Base-by-base conservation (phyloP, 2,888 invertebrate species). In the Synanthedon vespiformis region DNA sequence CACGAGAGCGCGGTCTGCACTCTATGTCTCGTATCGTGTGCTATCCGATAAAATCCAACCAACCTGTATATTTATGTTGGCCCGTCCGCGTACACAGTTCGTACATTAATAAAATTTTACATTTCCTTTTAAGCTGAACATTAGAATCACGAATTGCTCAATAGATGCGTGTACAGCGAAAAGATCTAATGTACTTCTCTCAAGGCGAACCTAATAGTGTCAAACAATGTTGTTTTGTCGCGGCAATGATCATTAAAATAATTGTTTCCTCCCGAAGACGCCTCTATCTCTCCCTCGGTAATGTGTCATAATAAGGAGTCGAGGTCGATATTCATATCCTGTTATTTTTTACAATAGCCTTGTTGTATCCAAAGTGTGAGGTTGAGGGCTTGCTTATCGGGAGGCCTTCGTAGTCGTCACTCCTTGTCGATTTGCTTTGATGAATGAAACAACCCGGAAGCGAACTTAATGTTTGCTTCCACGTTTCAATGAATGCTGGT, bases 271-370 rank as follows among this genome's bases (percentile, higher is more conserved):
- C 52, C 53, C 40, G 50, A 51, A 51, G 44, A 13, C 13, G 34
- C 34, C 34, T 34, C 14, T 44, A 44, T 44, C 74, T 65, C 62
- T 69, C 62, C 60, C 52, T 62, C 67, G 60, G 68, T 67, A 65
- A 74, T 65, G 61, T 69, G 71, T 77, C 65, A 65, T 72, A 70
- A 77, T 73, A 74, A 66, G 63, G 64, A 63, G 58, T 60, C 71
- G 70, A 82, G 80, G 72, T 65, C 68, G 66, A 64, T 64, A 64
- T 61, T 71, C 68, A 73, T 67, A 79, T 80, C 78, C 77, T 78
- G 74, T 71, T 72, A 71, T 70, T 67, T 34, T 71, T 60, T 68
- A 80, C 76, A 78, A 77, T 74, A 69, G 62, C 73, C 71, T 73
- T 66, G 70, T 54, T n/a, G 59, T 56, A 61, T 54, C 56, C 61